These are phyloP conservation scores for Cacoxenus indagator DNA, from an alignment of 2,888 invertebrate genomes.

Conservation along the genomic window DNA sequence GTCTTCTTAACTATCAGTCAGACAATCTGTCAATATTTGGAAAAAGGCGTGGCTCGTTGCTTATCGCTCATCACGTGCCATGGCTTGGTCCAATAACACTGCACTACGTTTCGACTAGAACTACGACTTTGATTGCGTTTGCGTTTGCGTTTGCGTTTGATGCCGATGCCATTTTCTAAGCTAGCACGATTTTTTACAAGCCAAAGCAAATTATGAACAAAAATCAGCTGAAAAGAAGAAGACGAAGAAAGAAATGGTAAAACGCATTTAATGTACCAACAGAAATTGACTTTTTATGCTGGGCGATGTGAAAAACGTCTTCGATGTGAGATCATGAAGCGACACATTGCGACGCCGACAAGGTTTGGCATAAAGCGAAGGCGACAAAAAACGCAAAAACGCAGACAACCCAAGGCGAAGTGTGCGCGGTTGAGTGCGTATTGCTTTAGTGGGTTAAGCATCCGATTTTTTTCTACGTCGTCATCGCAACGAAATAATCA, in stretches of 20 bases:
- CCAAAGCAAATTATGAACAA: conserved; percentile 10
- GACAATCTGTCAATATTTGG: too few species aligned
- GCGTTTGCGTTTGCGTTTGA: background rate
- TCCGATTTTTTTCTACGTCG: background rate
- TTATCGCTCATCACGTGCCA: conserved; percentile 7
- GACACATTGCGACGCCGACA: background rate
- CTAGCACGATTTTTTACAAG: conserved; percentile 55
- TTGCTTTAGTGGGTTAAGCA: conserved; percentile 12
- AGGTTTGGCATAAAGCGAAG: background rate
- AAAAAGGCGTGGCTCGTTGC: too few species aligned
- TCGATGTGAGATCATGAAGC: background rate
- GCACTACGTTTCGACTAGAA: background rate
- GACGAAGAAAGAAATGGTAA: background rate
- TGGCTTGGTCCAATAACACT: background rate
- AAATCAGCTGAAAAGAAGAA: background rate
- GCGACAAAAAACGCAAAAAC: background rate
- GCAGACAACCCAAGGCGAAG: background rate
- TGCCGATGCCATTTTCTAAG: conserved; percentile 14
- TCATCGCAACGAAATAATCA: conserved; percentile 10
- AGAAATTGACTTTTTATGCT: conserved; percentile 24
- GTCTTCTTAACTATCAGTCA: background rate
- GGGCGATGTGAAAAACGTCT: conserved; percentile 14
- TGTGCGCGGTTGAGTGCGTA: background rate
- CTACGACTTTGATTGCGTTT: background rate
- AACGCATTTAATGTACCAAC: conserved; percentile 18